Evolutionary conservation across 2,888 invertebrate genomes (phyloP).

Genomic region (Galeopsomyia nigrocyanea): DNA sequence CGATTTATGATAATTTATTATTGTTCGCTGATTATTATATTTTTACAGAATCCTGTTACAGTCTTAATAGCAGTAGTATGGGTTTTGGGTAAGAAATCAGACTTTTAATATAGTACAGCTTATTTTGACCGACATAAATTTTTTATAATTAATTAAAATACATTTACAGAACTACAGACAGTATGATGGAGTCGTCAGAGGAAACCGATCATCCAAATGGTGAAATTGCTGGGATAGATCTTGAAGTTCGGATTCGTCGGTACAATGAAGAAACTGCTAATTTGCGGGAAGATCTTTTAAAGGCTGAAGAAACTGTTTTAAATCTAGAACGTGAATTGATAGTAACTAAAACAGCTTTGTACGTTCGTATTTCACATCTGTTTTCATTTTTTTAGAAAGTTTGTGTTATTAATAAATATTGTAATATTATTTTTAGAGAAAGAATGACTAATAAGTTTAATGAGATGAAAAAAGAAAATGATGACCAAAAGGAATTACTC

Average conservation of each 20-base stretch:
- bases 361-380: constrained; percentile 7
- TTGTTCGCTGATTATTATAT: neutral
- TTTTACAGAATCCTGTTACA: constrained; percentile 42
- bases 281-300: constrained; percentile 52
- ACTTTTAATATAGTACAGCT: neutral
- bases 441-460: constrained; percentile 49
- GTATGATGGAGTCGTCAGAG: constrained; percentile 41
- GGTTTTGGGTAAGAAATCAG: constrained; percentile 41
- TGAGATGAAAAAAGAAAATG: constrained; percentile 52
- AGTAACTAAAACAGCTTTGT: constrained; percentile 32
- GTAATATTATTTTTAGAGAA: constrained; percentile 46
- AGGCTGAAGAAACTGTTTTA: constrained; percentile 51
- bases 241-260: constrained; percentile 51
- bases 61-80: constrained; percentile 45
- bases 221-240: constrained; percentile 46
- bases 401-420: constrained; percentile 13
- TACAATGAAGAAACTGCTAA: constrained; percentile 53
- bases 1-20: too few relatives aligned
- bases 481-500: constrained; percentile 53
- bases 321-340: constrained; percentile 21
- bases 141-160: neutral
- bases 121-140: neutral
- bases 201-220: constrained; percentile 35
- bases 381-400: neutral
- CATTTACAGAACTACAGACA: constrained; percentile 37